phyloP scores from a whole-genome alignment of 2,797 vertebrate genomes.

The Glossophaga mutica region DNA sequence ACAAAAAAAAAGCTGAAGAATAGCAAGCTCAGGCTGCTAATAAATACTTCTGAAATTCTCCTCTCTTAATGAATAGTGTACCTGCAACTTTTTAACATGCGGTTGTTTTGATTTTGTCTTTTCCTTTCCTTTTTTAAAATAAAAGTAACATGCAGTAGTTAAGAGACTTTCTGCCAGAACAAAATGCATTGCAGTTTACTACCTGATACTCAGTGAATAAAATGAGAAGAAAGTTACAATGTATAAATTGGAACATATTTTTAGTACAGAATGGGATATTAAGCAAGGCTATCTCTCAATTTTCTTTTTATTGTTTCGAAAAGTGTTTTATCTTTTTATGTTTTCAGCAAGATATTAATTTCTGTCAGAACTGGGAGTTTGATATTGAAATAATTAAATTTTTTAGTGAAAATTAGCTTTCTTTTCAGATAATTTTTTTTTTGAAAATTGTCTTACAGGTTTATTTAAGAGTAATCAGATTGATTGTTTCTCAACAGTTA shows the following conservation, averaged over 20 bases:
- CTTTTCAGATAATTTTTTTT: constrained; percentile 64
- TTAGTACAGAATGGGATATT: background rate
- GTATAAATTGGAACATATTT: constrained; percentile 25
- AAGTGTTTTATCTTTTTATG: constrained; percentile 21
- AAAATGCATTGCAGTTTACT: background rate
- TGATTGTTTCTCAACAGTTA: constrained; percentile 47
- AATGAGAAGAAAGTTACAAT: background rate
- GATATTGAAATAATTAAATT: constrained; percentile 67
- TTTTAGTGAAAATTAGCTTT: constrained; percentile 67
- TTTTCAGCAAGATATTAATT: constrained; percentile 34
- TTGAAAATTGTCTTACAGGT: constrained; percentile 59
- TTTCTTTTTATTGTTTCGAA: background rate
- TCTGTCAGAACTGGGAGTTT: background rate
- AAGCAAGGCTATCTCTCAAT: background rate
- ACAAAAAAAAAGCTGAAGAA: background rate
- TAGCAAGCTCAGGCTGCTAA: background rate
- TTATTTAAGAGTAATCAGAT: constrained; percentile 50
- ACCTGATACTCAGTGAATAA: constrained; percentile 31
- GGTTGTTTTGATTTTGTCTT: background rate
- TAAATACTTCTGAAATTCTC: background rate
- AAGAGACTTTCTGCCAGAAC: background rate
- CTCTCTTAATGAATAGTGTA: background rate
- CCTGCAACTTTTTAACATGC: background rate
- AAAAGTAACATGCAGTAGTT: background rate
- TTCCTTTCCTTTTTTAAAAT: background rate